Evolutionary conservation across 2,113 vertebrate species (phyloP).

Genomic region (Noturus placidus): DNA sequence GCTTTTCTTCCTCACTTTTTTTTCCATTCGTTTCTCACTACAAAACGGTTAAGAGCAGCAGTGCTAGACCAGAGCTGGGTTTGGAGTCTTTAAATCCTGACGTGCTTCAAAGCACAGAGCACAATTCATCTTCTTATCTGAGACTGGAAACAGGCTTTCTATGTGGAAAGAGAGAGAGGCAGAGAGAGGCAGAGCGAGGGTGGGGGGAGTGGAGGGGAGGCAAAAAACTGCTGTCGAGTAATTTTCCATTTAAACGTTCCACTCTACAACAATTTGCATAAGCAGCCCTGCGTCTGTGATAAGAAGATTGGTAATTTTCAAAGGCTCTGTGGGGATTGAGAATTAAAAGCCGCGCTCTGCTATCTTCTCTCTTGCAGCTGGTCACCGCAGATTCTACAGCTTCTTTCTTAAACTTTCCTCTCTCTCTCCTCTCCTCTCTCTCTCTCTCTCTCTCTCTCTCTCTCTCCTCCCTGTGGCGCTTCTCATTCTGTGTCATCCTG

Average conservation of each 20-base stretch:
- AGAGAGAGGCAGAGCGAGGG: conserved; percentile 57
- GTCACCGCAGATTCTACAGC: conserved; percentile 77
- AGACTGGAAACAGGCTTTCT: conserved; percentile 80
- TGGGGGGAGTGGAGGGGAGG: conserved; percentile 35
- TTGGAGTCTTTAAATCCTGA: conserved; percentile 81
- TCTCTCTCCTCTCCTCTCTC: conserved; percentile 50
- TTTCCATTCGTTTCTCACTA: conserved; percentile 60
- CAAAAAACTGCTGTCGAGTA: conserved; percentile 81
- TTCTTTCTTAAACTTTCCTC: conserved; percentile 76
- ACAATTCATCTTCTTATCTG: conserved; percentile 84
- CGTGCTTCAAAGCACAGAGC: conserved; percentile 78
- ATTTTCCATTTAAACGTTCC: conserved; percentile 85
- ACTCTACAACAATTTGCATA: conserved; percentile 87
- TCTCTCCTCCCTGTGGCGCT: conserved; percentile 36
- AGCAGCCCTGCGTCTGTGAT: conserved; percentile 83
- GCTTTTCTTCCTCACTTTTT: conserved; percentile 61
- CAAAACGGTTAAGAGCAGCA: conserved; percentile 73
- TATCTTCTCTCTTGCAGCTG: conserved; percentile 83
- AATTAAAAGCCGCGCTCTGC: conserved; percentile 82
- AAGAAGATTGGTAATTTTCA: conserved; percentile 88
- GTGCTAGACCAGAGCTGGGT: conserved; percentile 72
- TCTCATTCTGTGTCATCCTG: conserved; percentile 44
- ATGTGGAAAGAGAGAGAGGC: conserved; percentile 70
- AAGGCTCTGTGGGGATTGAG: conserved; percentile 84
- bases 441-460: conserved; percentile 18